phyloP scores from a whole-genome alignment of 2,797 vertebrate species.

The Eurystomus glaucurus region DNA sequence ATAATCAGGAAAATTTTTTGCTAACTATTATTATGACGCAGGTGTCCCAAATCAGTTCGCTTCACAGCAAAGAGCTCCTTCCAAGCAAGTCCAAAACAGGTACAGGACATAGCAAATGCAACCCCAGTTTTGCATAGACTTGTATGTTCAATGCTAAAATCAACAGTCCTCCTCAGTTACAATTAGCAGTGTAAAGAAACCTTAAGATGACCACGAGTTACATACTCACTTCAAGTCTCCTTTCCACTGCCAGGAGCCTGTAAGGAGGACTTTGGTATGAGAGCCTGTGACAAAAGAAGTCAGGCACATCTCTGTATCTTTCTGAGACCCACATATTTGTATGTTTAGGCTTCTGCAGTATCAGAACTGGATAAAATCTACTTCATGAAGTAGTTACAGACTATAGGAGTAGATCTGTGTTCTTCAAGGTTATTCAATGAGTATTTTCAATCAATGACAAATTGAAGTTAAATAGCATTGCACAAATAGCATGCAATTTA shows the following conservation, averaged over 20 bases:
- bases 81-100: neutral
- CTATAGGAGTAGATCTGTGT: neutral
- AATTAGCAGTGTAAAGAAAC: neutral
- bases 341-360: neutral
- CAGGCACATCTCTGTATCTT: neutral
- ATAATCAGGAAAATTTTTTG: neutral
- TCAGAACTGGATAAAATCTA: neutral
- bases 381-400: neutral
- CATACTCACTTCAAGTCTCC: neutral
- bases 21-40: neutral
- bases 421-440: neutral
- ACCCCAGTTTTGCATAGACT: conserved; percentile 11
- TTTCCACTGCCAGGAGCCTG: neutral
- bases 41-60: neutral
- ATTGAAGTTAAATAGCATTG: neutral
- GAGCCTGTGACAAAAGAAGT: neutral
- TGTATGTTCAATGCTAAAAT: neutral
- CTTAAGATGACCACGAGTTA: neutral
- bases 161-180: neutral
- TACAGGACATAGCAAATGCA: neutral
- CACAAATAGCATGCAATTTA: neutral
- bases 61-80: neutral
- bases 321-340: neutral
- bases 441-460: neutral
- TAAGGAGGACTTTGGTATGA: neutral